These are phyloP conservation scores for Mormyrops attenuatus DNA, from an alignment of 2,797 vertebrate genomes.

Conservation along the genomic window DNA sequence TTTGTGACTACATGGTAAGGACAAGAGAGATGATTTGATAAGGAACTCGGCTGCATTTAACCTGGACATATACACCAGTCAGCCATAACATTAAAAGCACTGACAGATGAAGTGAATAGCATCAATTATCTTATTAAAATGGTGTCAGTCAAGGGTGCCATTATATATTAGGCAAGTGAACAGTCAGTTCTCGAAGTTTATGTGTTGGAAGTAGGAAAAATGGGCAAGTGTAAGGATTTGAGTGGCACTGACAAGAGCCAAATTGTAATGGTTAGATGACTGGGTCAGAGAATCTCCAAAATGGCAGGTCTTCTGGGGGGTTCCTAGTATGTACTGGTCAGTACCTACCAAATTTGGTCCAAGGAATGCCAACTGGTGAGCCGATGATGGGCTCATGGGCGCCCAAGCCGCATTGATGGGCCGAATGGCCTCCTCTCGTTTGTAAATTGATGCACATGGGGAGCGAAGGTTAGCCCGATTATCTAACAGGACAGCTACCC, in stretches of 20 bases:
- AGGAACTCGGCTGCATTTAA: neutral
- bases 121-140: neutral
- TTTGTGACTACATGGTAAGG: neutral
- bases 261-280: neutral
- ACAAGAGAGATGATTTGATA: neutral
- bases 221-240: no score
- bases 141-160: neutral
- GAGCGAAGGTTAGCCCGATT: neutral
- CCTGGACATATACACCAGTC: neutral
- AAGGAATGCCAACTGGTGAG: neutral
- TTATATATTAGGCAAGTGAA: neutral
- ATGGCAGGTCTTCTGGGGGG: neutral
- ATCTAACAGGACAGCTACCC: neutral
- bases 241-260: no score
- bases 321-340: neutral
- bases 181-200: neutral
- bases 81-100: neutral
- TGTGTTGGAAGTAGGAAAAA: neutral
- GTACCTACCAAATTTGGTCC: neutral
- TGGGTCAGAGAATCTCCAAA: neutral
- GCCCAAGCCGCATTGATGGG: neutral
- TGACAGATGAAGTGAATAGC: neutral
- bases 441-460: neutral
- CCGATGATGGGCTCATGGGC: neutral
- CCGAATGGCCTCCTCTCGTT: no score